Evolutionary conservation across 1,140 invertebrate genomes (phyloP), one percentile per base, ranked within the genome.

Genomic region (Euwallacea similis): DNA sequence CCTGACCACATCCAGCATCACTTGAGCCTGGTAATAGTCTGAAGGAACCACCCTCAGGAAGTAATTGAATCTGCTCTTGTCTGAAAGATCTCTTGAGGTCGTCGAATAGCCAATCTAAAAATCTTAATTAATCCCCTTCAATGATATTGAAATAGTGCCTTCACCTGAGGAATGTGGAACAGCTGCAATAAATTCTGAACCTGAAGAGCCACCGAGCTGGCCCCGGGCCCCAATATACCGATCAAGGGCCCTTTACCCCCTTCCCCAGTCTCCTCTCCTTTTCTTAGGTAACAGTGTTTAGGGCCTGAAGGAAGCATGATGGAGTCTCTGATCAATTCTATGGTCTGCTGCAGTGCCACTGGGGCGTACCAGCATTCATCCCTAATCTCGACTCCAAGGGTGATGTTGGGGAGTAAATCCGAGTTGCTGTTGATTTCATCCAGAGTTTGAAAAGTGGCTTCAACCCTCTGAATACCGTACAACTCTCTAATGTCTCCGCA

Each of bases 111-210:
- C 92, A 61, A 72, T 61, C 65, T 72, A 16, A 21, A 66, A 67
- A 41, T 15, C 16, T 21, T 8, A 56, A 56, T 16, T 4, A 9
- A 56, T 50, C 9, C 46, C 6, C 13, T 11, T 50, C 46, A 50
- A 50, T 3, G 9, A 33, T 33, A 33, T 33, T 33, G 21, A 4
- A 33, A 33, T 33, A 33, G 21, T 33, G 13, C n/a, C 0, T 42
- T 66, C 65, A 86, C 83, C 76, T 87, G 86, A 9, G 86, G 86
- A 68, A 87, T 84, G 55, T 85, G 83, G 76, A 87, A 87, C 8
- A 93, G 84, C 79, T 93, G 91, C 42, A 94, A 82, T 42, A 95
- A 80, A 83, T 94, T 95, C 81, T 94, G 92, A 7, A 94, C 92
- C 81, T 90, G 87, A 60, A 91, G 87, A 0, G 89, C 87, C 3